These are phyloP conservation scores for Himalopsyche japonica DNA, from an alignment of 2,888 invertebrate species.

Conservation along the genomic window DNA sequence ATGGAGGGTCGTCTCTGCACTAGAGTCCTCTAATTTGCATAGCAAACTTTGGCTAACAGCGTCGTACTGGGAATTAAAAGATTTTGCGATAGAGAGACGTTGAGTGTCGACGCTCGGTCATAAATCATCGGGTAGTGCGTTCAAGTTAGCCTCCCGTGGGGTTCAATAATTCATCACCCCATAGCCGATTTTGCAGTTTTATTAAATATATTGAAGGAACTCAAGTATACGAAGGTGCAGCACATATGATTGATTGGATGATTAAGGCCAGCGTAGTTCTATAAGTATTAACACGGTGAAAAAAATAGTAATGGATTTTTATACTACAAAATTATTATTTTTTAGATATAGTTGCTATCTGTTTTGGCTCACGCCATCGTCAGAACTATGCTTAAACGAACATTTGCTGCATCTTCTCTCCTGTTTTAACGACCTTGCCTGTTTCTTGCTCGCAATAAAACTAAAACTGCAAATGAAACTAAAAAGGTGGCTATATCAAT, in stretches of 20 bases:
- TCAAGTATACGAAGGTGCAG: neutral
- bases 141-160: conserved; percentile 18
- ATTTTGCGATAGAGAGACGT: conserved; percentile 26
- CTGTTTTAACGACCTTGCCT: no score
- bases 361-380: no score
- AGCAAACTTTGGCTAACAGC: conserved; percentile 29
- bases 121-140: conserved; percentile 33
- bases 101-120: conserved; percentile 13
- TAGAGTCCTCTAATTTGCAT: conserved; percentile 33
- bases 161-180: conserved; percentile 4
- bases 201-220: neutral
- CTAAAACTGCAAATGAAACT: no score
- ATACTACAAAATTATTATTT: no score
- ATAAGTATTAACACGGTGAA: no score
- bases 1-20: neutral
- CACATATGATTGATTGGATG: neutral
- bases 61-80: conserved; percentile 35
- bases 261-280: neutral
- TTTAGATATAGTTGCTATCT: no score
- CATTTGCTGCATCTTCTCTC: no score
- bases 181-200: neutral
- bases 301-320: no score
- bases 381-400: no score
- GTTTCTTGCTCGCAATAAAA: no score
- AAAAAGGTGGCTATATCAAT: no score